Percentiles rank a stretch among this genome's conserved stretches.
Conservation (phyloP, 2,888 invertebrate species). For the Nymphalis c-album region DNA sequence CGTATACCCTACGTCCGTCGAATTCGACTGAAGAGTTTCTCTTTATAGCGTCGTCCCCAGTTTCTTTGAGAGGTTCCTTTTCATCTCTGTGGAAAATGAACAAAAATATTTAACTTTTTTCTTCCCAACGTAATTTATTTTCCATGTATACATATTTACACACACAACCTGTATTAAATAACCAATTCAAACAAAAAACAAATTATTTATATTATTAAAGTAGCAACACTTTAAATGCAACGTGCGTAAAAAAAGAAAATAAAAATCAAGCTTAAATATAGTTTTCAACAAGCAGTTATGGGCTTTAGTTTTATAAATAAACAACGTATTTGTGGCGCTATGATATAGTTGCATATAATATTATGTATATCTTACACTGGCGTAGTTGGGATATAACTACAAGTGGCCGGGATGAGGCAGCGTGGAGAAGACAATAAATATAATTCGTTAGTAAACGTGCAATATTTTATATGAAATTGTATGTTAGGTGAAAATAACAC, state of each 20-base stretch:
- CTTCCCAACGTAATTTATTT: background rate
- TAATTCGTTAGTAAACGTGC: slow-evolving; percentile 35
- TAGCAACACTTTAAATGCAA: slow-evolving; percentile 18
- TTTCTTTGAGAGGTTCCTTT: slow-evolving; percentile 89
- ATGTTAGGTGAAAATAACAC: slow-evolving; percentile 22
- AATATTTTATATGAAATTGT: slow-evolving; percentile 17
- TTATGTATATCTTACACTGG: slow-evolving; percentile 82
- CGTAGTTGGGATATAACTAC: slow-evolving; percentile 82
- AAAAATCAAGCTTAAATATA: slow-evolving; percentile 21
- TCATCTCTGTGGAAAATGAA: slow-evolving; percentile 83
- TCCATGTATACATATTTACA: slow-evolving; percentile 15
- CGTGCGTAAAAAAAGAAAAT: slow-evolving; percentile 30
- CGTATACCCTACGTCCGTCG: slow-evolving; percentile 90
- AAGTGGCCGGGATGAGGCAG: slow-evolving; percentile 72
- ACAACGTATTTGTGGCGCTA: background rate
- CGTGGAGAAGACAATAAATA: slow-evolving; percentile 60
- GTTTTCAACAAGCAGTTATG: slow-evolving; percentile 28
- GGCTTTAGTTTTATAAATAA: slow-evolving; percentile 35
- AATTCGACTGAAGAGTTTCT: slow-evolving; percentile 90
- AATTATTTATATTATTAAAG: slow-evolving; percentile 11
- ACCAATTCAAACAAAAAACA: slow-evolving; percentile 3
- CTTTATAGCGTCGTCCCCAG: slow-evolving; percentile 84
- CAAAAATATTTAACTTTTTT: background rate
- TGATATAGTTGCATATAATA: slow-evolving; percentile 38
- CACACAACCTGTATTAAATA: slow-evolving; percentile 24